Evolutionary conservation across 2,113 vertebrate species (phyloP).

Genomic region (Crotalus helleri): DNA sequence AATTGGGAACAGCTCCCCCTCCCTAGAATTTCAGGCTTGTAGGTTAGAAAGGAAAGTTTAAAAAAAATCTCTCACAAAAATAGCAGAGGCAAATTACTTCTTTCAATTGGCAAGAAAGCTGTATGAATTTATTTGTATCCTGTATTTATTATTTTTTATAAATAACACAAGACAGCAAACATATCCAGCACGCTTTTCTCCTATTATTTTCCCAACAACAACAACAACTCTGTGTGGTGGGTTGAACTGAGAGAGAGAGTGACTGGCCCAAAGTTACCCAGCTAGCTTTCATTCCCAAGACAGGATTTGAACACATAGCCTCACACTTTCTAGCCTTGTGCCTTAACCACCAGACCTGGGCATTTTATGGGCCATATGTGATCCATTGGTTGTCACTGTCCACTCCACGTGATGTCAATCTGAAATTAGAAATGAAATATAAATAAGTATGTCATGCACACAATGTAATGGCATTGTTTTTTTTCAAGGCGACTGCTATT

Average conservation of each 20-base stretch:
- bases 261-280: neutral
- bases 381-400: neutral
- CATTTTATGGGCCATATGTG: neutral
- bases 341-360: neutral
- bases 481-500: neutral
- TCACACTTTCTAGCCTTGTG: neutral
- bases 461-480: neutral
- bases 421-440: neutral
- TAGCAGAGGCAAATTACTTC: neutral
- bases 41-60: neutral
- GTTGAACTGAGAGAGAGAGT: neutral
- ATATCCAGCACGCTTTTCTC: neutral
- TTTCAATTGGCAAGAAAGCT: neutral
- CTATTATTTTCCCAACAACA: neutral
- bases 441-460: neutral
- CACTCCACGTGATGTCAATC: neutral
- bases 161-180: neutral
- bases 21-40: neutral
- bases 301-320: neutral
- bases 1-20: neutral
- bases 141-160: neutral
- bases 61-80: neutral
- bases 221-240: neutral
- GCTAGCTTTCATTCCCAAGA: neutral
- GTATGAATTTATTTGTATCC: neutral